Evolutionary conservation across 2,113 vertebrate species (phyloP).

Genomic region (Neogale vison): DNA sequence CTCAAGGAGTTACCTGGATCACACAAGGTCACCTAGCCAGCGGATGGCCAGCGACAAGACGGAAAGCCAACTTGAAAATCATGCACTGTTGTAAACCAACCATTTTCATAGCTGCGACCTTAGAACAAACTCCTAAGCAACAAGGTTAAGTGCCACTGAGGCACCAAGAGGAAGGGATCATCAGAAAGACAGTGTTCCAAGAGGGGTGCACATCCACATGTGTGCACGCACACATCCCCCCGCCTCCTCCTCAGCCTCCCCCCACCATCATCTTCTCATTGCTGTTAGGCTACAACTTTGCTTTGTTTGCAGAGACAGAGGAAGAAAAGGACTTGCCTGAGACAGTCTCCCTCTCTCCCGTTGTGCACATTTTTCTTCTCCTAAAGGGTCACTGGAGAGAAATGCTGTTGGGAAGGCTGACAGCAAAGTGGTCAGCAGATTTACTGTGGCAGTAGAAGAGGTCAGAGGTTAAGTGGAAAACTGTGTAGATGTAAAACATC

Average conservation of each 20-base stretch:
- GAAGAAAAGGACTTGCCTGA: neutral
- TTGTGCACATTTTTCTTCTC: neutral
- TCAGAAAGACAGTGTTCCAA: fast-evolving
- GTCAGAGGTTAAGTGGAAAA: constrained; percentile 77
- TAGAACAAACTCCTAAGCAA: neutral
- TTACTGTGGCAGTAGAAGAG: constrained; percentile 71
- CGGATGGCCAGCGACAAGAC: neutral
- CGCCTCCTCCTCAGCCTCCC: neutral
- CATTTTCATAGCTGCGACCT: neutral
- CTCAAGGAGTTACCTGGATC: neutral
- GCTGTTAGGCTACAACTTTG: neutral
- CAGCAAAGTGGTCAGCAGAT: constrained; percentile 66
- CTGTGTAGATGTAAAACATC: constrained; percentile 57
- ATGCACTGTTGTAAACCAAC: neutral
- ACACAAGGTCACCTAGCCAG: neutral
- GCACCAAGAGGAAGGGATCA: neutral
- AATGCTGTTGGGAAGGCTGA: constrained; percentile 69
- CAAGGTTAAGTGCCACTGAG: neutral
- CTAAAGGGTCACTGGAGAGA: constrained; percentile 35
- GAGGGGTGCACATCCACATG: fast-evolving
- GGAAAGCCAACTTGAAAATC: neutral
- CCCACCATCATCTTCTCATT: neutral
- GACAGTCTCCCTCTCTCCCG: neutral
- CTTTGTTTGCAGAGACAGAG: neutral
- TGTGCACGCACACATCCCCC: too few species aligned